Conservation (phyloP, 2,888 invertebrate genomes). For the Incurvaria masculella region DNA sequence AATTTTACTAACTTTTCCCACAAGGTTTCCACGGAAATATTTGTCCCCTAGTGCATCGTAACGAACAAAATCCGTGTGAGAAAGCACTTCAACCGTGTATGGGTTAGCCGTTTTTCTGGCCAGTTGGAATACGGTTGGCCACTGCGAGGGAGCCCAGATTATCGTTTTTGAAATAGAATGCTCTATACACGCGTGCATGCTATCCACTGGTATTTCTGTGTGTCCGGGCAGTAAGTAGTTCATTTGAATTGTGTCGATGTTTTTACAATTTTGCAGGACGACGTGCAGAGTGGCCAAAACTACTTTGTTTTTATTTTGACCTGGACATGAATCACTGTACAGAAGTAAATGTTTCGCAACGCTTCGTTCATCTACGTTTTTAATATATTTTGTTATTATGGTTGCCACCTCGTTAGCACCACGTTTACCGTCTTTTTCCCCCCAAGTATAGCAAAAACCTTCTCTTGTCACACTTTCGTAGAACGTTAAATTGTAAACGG, state of each 20-base stretch:
- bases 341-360: slow-evolving; percentile 15
- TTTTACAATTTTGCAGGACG: slow-evolving; percentile 8
- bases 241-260: slow-evolving; percentile 16
- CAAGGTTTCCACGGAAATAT: too few relatives aligned
- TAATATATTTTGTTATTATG: slow-evolving; percentile 12
- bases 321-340: slow-evolving; percentile 16
- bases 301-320: slow-evolving; percentile 19
- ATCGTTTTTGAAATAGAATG: too few relatives aligned
- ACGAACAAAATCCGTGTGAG: too few relatives aligned
- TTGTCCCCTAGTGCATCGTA: too few relatives aligned
- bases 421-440: slow-evolving; percentile 12
- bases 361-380: slow-evolving; percentile 12
- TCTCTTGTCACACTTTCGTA: not conserved
- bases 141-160: too few relatives aligned
- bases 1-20: too few relatives aligned
- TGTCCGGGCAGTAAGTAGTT: slow-evolving; percentile 19
- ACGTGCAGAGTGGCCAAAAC: slow-evolving; percentile 16
- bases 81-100: too few relatives aligned
- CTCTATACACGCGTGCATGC: too few relatives aligned
- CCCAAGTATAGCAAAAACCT: too few relatives aligned
- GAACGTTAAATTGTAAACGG: slow-evolving; percentile 2
- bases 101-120: too few relatives aligned
- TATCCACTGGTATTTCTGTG: slow-evolving; percentile 9
- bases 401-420: slow-evolving; percentile 17
- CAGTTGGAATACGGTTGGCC: too few relatives aligned